Conservation (phyloP, 2,113 vertebrate genomes). For the Leucoraja erinaceus region DNA sequence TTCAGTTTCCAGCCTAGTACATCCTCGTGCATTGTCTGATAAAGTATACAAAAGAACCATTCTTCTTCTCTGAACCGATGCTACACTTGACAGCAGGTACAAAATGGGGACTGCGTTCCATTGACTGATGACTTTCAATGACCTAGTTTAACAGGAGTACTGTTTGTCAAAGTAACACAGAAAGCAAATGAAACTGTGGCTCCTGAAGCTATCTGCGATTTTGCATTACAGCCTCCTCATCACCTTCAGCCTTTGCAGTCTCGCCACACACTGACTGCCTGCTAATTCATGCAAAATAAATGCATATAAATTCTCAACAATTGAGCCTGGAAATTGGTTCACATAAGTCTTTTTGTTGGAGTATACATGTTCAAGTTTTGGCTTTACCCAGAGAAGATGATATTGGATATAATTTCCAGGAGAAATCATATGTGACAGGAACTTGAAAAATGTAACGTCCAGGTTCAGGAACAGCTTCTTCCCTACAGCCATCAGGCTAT, state of each 20-base stretch:
- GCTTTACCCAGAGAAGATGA: too few species aligned
- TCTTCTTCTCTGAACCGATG: neutral
- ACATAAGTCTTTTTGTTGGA: too few species aligned
- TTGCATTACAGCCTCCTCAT: neutral
- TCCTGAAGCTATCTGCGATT: neutral
- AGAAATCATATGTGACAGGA: too few species aligned
- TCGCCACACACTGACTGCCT: too few species aligned
- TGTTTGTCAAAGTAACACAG: neutral
- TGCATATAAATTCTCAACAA: neutral
- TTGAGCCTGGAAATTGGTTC: too few species aligned
- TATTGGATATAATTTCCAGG: too few species aligned
- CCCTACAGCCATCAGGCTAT: too few species aligned
- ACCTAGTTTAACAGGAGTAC: neutral
- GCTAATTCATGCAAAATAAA: neutral
- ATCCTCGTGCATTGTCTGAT: neutral
- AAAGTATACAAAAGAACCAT: neutral
- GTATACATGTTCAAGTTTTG: too few species aligned
- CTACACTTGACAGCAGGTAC: neutral
- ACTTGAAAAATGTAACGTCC: too few species aligned
- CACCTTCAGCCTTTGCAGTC: neutral
- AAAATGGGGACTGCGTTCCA: neutral
- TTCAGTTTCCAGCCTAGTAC: neutral
- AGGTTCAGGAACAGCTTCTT: too few species aligned
- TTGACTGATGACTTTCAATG: neutral
- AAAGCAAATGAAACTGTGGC: neutral